Base-by-base conservation (phyloP, 2,888 invertebrate genomes). In the Drosophila meridionalis region DNA sequence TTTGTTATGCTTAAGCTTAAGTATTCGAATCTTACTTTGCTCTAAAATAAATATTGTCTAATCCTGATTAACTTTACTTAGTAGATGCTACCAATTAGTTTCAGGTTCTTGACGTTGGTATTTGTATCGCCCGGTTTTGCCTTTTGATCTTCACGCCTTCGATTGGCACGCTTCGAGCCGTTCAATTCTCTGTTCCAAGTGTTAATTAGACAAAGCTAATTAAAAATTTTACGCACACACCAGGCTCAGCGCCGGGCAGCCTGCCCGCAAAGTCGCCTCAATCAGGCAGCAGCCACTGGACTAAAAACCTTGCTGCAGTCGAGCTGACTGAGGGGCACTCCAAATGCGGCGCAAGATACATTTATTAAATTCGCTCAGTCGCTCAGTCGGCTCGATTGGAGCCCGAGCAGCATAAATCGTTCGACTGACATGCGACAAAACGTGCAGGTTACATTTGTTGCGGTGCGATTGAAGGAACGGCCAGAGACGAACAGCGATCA, bases 401-500 rank as follows among this genome's bases (percentile, higher is more conserved):
- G 53, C 55, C 48, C 43, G 66, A 48, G 70, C 69, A 73, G 87
- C 87, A 87, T 87, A 87, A 87, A 87, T 87, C 87, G 90, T 89
- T 79, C 48, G 86, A 87, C 80, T 91, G 90, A 90, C 90, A 90
- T 90, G 91, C 91, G 90, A 91, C 90, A 91, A 90, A 90, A 87
- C 83, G 83, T 74, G 90, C 80, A 80, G 82, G 76, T 76, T 84
- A 70, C 82, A 89, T 79, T 87, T 63, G 70, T n/a, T 75, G 89
- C 87, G 87, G 87, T 85, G 59, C 88, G 87, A 87, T 87, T 87
- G 87, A 87, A 71, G 47, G 48, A 59, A 38, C 42, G 75, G 48
- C 62, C 50, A 52, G n/a, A 67, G 58, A 65, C 55, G 50, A 65
- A 42, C 64, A 32, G 20, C 69, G 67, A 56, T 53, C 74, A 50